phyloP scores from a whole-genome alignment of 2,797 vertebrate species.

The Trichosurus vulpecula region DNA sequence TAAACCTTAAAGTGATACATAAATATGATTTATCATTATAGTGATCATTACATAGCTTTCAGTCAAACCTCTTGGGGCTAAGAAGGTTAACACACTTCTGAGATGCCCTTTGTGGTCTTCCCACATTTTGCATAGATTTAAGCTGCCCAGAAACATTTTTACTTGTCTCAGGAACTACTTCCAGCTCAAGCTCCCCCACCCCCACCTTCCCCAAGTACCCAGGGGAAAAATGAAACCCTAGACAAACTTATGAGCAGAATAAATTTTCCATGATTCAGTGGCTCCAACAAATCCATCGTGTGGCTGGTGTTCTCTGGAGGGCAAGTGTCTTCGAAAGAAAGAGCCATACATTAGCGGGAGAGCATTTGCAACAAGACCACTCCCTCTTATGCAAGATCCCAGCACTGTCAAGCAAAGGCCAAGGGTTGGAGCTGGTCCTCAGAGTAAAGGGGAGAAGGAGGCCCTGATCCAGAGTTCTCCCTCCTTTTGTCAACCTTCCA shows the following conservation, averaged over 20 bases:
- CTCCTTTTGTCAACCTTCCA: not conserved
- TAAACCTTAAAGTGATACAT: not conserved
- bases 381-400: not conserved
- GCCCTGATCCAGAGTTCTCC: not conserved
- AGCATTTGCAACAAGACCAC: not conserved
- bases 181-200: not conserved
- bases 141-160: not conserved
- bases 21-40: not conserved
- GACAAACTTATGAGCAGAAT: not conserved
- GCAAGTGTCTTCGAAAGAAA: not conserved
- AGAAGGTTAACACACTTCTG: not conserved
- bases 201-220: not conserved
- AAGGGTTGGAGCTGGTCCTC: not conserved
- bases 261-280: constrained; percentile 4
- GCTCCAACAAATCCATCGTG: constrained; percentile 20
- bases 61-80: not conserved
- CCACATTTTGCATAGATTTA: not conserved
- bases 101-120: not conserved
- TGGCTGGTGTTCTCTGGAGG: constrained; percentile 12
- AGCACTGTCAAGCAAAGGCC: not conserved
- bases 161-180: rapidly evolving
- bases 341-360: not conserved
- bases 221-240: not conserved
- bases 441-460: not conserved
- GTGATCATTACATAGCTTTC: not conserved